These are phyloP conservation scores for Pseudomyrmex flavicornis DNA, from an alignment of 1,140 invertebrate species.

Conservation along the genomic window DNA sequence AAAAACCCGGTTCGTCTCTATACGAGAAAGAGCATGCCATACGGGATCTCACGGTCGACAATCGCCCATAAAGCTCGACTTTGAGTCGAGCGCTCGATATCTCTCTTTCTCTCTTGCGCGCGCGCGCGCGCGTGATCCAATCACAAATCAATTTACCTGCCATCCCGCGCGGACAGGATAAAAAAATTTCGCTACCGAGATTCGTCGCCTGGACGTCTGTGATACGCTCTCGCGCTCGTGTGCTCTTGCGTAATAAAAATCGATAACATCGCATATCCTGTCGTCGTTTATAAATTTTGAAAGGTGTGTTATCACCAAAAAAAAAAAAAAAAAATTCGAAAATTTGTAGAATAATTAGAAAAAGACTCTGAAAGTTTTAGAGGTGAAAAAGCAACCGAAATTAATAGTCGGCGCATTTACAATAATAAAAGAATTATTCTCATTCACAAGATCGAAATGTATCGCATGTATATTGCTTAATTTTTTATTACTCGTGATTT, in stretches of 20 bases:
- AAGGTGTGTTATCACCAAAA: not conserved
- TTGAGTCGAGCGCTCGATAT: slow-evolving; percentile 39
- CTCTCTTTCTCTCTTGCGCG: too few species aligned
- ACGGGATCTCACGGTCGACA: slow-evolving; percentile 46
- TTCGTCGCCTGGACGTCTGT: slow-evolving; percentile 55
- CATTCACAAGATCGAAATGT: slow-evolving; percentile 1
- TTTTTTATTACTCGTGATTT: slow-evolving; percentile 1
- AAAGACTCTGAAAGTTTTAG: not conserved
- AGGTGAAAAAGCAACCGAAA: too few species aligned
- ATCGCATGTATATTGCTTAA: not conserved
- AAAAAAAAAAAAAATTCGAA: slow-evolving; percentile 24
- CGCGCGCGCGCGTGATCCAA: slow-evolving; percentile 57
- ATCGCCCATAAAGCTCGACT: slow-evolving; percentile 67
- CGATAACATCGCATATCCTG: slow-evolving; percentile 50
- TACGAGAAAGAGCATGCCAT: slow-evolving; percentile 52
- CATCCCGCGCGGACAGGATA: slow-evolving; percentile 64
- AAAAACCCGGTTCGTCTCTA: slow-evolving; percentile 51
- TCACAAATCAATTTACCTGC: slow-evolving; percentile 76
- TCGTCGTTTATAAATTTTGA: slow-evolving; percentile 39
- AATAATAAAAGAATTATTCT: not conserved
- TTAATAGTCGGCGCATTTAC: too few species aligned
- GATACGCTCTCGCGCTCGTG: slow-evolving; percentile 39
- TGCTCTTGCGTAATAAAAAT: slow-evolving; percentile 57
- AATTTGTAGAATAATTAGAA: not conserved
- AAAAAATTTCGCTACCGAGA: slow-evolving; percentile 70